phyloP scores from a whole-genome alignment of 2,797 vertebrate genomes.

The Lates japonicus region DNA sequence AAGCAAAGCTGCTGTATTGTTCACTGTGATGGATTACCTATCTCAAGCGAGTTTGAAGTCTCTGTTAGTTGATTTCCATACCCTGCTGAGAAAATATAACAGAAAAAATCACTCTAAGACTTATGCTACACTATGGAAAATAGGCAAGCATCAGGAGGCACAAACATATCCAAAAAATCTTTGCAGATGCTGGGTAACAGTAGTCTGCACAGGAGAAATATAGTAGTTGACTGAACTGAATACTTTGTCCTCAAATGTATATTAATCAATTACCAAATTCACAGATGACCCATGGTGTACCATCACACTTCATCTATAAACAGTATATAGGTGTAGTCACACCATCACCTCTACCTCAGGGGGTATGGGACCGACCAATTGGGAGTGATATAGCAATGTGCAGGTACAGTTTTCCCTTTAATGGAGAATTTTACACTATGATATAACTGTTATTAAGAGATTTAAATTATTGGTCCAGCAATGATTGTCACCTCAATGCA shows the following conservation, averaged over 20 bases:
- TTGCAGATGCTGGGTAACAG: not conserved
- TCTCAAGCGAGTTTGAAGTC: conserved; percentile 23
- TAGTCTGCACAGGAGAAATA: not conserved
- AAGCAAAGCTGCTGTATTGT: conserved; percentile 11
- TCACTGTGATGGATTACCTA: conserved; percentile 22
- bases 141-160: not conserved
- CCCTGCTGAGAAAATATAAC: not conserved
- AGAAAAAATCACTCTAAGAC: not conserved
- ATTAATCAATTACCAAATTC: not conserved
- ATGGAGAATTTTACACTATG: not conserved
- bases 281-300: not conserved
- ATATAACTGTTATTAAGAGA: not conserved
- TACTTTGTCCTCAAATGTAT: not conserved
- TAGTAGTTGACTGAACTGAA: not conserved
- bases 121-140: not conserved
- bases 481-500: not conserved
- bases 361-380: not conserved
- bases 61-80: conserved; percentile 19
- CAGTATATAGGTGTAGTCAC: not conserved
- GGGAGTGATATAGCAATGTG: not conserved
- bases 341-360: not conserved
- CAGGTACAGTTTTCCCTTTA: not conserved
- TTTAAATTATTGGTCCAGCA: not conserved
- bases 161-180: not conserved
- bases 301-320: not conserved